A percentile compares a stretch with the other conserved stretches of the same genome.
phyloP scores from a whole-genome alignment of 2,888 invertebrate species.

The Serripes groenlandicus region DNA sequence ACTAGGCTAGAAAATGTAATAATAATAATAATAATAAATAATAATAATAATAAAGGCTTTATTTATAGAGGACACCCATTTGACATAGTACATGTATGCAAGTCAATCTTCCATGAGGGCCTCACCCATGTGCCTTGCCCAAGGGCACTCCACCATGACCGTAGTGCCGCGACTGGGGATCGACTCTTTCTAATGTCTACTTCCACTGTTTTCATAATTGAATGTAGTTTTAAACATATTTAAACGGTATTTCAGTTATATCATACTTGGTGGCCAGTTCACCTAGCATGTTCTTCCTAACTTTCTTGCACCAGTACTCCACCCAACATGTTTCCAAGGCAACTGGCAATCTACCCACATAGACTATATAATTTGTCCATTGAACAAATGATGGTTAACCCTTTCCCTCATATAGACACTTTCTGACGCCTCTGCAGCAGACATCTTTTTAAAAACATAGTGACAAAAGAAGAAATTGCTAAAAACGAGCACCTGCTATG shows the following conservation, averaged over 20 bases:
- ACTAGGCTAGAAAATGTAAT: too few species aligned
- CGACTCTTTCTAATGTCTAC: too few species aligned
- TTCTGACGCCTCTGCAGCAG: background rate
- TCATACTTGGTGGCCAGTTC: background rate
- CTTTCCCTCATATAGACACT: background rate
- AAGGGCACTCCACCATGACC: too few species aligned
- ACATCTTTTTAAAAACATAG: background rate
- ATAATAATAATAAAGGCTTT: too few species aligned
- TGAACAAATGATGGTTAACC: background rate
- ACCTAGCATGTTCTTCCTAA: background rate
- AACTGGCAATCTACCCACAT: background rate
- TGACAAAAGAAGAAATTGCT: background rate
- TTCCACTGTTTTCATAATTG: too few species aligned
- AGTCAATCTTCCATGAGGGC: too few species aligned
- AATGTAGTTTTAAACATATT: background rate
- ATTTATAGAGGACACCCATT: too few species aligned
- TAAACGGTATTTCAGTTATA: background rate
- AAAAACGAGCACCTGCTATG: background rate
- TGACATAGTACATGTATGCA: too few species aligned
- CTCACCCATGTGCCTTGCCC: too few species aligned
- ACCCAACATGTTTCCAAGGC: background rate
- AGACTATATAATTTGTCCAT: too few species aligned
- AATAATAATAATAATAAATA: too few species aligned
- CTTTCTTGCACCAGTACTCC: background rate
- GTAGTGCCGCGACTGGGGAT: too few species aligned